Conservation (phyloP, 2,888 invertebrate genomes). For the Uropetala carovei region DNA sequence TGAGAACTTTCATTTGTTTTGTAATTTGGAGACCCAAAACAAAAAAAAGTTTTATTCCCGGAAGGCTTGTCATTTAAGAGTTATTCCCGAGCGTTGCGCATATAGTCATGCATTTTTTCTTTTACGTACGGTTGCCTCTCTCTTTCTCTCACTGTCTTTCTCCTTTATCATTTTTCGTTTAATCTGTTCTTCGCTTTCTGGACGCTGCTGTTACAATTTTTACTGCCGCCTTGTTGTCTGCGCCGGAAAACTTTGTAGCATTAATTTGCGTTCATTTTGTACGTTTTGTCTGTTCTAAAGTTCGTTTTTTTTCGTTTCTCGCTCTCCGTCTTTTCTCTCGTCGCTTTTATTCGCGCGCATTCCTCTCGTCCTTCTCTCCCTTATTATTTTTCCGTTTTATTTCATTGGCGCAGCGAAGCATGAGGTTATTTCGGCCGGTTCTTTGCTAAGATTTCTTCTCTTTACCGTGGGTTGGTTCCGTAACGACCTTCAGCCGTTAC, state of each 20-base stretch:
- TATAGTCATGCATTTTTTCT: too few species aligned
- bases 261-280: background rate
- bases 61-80: too few species aligned
- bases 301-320: background rate
- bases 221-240: background rate
- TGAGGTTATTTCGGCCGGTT: slow-evolving; percentile 51
- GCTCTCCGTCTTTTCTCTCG: background rate
- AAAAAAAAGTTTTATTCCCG: too few species aligned
- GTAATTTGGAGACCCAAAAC: too few species aligned
- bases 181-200: background rate
- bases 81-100: too few species aligned
- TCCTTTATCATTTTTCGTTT: background rate
- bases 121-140: too few species aligned
- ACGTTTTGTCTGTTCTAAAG: background rate
- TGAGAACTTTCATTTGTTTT: too few species aligned
- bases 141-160: too few species aligned
- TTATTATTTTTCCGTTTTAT: slow-evolving; percentile 5
- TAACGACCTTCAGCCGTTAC: slow-evolving; percentile 52
- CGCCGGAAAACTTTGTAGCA: background rate
- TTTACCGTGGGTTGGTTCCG: background rate
- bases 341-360: background rate
- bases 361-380: slow-evolving; percentile 30
- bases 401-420: slow-evolving; percentile 53
- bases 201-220: background rate
- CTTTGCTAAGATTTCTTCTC: background rate